Evolutionary conservation across 1,140 invertebrate genomes (phyloP), one percentile per base, ranked within the genome.

Genomic region (Danaus plexippus): DNA sequence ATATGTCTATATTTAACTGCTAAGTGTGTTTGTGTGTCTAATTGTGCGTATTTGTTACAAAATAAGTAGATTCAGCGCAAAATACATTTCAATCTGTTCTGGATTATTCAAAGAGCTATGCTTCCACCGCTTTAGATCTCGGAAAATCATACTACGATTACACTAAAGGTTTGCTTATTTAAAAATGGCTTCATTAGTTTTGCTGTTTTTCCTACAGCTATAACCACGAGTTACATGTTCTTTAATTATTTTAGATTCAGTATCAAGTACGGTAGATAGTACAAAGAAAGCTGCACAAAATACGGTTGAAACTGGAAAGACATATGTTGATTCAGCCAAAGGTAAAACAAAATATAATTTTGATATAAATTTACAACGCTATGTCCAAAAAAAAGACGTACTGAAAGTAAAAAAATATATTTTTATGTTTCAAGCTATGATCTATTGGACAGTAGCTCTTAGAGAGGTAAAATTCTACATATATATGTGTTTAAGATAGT

Each of bases 261-360:
- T 82, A 61, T 68, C 72, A 22, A 78, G 61, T 61, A 82, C 81
- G 57, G 69, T 85, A 70, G 81, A 85, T 69, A 79, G 52, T 66
- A 85, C 79, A 61, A 81, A 78, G 60, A 78, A 75, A 71, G 67
- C 75, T 13, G 75, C 75, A 13, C 72, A 78, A 57, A 76, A 61
- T 49, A 75, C 79, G 41, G 55, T 78, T 44, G 77, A 81, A 64
- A 73, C 69, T 49, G 77, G 77, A 51, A 85, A 78, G 68, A 63
- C 67, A 9, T 82, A 85, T 50, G 69, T 77, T 43, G 75, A 75
- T 44, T 73, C 71, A 9, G 75, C 75, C 9, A 82, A 80, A 80
- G 56, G 56, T 58, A 52, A 52, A 12, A 15, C 15, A 32, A 32
- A 32, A 32, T 32, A 32, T 6, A 32, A 32, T 32, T 32, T 32